Evolutionary conservation across 2,888 invertebrate species (phyloP).

Genomic region (Caenorhabditis sinica): DNA sequence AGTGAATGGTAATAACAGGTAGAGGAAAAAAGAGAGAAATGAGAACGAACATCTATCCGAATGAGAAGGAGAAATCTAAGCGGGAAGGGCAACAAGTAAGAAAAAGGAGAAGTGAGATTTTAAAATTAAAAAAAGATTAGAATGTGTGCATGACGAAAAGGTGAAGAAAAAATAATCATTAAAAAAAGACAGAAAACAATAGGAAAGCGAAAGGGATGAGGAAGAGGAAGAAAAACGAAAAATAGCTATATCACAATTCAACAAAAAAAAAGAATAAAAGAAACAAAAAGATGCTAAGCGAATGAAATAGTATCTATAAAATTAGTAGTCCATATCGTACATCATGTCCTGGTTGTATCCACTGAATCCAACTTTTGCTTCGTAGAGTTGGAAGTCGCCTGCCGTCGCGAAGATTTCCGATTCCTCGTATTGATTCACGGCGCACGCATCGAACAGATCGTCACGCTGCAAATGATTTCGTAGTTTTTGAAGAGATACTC

Average conservation of each 20-base stretch:
- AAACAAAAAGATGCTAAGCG: conserved; percentile 7
- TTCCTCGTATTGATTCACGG: conserved; percentile 72
- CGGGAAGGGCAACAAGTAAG: background rate
- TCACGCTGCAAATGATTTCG: conserved; percentile 42
- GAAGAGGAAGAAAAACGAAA: too few species aligned
- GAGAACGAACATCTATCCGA: conserved; percentile 35
- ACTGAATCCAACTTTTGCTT: conserved; percentile 31
- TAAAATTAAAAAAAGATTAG: conserved; percentile 1
- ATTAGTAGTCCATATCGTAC: conserved; percentile 50
- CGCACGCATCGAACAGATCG: conserved; percentile 73
- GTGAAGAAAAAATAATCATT: conserved; percentile 4
- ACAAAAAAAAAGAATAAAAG: background rate
- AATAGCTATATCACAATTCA: conserved; percentile 42
- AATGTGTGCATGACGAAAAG: background rate
- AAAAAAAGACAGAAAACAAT: background rate
- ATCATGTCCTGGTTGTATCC: conserved; percentile 39
- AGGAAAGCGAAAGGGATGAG: too few species aligned
- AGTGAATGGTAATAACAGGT: background rate
- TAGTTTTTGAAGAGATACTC: too few species aligned
- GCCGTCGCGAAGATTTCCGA: conserved; percentile 35
- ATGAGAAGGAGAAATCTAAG: background rate
- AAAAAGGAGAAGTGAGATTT: background rate
- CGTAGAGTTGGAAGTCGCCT: conserved; percentile 59
- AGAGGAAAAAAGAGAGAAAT: background rate
- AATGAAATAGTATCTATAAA: background rate